These are phyloP conservation scores for Lampris incognitus DNA, from an alignment of 2,113 vertebrate genomes.

Conservation along the genomic window DNA sequence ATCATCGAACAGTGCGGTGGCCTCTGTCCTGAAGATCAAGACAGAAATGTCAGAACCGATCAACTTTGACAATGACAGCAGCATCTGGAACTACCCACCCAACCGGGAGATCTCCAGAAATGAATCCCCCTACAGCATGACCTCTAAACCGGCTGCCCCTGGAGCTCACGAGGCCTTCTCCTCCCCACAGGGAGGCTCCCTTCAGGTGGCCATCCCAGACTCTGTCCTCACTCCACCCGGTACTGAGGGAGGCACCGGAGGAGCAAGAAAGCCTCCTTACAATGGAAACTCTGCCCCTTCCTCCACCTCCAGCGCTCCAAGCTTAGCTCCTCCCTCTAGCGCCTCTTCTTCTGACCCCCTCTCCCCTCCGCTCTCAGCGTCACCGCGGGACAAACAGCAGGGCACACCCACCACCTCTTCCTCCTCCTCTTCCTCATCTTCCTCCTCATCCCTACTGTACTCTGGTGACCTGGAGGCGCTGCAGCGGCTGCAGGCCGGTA, in stretches of 20 bases:
- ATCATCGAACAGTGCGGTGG: constrained; percentile 84
- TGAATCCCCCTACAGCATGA: constrained; percentile 99
- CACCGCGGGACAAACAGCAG: constrained; percentile 95
- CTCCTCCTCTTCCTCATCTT: constrained; percentile 86
- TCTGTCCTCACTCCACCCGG: constrained; percentile 97
- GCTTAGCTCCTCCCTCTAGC: constrained; percentile 87
- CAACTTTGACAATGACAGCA: constrained; percentile 99
- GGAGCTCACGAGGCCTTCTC: constrained; percentile 90
- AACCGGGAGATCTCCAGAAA: constrained; percentile 98
- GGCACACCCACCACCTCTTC: constrained; percentile 87
- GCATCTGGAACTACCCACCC: constrained; percentile 99
- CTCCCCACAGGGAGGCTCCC: constrained; percentile 88
- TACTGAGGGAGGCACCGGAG: constrained; percentile 87
- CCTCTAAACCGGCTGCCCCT: constrained; percentile 90
- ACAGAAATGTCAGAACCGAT: constrained; percentile 98
- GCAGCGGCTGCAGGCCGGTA: constrained; percentile 95
- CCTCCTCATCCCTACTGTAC: constrained; percentile 94
- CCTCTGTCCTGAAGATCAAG: constrained; percentile 98
- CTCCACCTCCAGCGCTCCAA: constrained; percentile 73
- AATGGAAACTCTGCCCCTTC: constrained; percentile 79
- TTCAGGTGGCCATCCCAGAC: constrained; percentile 96
- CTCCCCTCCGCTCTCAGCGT: constrained; percentile 96
- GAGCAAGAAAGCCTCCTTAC: constrained; percentile 90
- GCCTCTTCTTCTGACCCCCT: constrained; percentile 92
- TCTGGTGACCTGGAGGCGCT: constrained; percentile 96